Evolutionary conservation across 2,113 vertebrate species (phyloP).

Genomic region (Petaurus breviceps): DNA sequence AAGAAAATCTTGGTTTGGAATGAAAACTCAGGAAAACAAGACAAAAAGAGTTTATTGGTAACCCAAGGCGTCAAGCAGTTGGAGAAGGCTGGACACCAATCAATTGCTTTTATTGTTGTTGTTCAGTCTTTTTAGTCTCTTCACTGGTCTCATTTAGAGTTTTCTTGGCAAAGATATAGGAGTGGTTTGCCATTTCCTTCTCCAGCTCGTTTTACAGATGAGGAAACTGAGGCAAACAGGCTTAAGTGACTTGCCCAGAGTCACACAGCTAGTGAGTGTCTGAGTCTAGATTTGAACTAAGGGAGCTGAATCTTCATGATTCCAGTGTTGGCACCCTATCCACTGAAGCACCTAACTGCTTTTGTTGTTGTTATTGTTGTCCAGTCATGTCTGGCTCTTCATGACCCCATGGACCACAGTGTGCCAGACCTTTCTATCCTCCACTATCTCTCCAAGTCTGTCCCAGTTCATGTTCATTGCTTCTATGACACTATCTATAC

Average conservation of each 20-base stretch:
- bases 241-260: background rate
- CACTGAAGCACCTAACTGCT: background rate
- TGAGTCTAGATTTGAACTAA: background rate
- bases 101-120: background rate
- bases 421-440: too few relatives aligned
- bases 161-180: background rate
- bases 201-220: background rate
- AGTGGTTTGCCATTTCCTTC: background rate
- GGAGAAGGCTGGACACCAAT: background rate
- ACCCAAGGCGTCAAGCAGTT: background rate
- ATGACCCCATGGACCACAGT: too few relatives aligned
- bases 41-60: background rate
- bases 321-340: background rate
- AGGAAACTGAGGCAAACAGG: background rate
- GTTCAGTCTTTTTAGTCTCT: background rate
- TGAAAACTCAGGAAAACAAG: background rate
- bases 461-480: too few relatives aligned
- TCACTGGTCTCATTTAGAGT: background rate
- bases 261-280: background rate
- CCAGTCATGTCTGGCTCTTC: too few relatives aligned
- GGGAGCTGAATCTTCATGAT: background rate
- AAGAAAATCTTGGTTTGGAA: background rate
- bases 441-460: too few relatives aligned
- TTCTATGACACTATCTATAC: too few relatives aligned
- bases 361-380: too few relatives aligned